Conservation (phyloP, 1,140 invertebrate species). For the Carposina sasakii region DNA sequence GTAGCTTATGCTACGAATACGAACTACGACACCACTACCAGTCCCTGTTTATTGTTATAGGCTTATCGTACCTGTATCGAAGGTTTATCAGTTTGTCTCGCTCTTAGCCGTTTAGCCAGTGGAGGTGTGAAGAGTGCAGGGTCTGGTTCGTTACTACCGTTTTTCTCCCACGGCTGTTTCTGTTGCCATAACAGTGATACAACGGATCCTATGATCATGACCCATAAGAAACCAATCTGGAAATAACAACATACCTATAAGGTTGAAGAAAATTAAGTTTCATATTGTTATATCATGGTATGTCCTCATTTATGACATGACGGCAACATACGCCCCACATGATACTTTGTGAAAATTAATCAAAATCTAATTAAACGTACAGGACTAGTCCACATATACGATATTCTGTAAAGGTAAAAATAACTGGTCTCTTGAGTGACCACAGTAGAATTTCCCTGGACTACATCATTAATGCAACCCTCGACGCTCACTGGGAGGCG, state of each 20-base stretch:
- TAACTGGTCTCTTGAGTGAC: constrained; percentile 48
- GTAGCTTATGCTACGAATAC: no score
- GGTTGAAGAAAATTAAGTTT: background rate
- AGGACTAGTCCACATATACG: constrained; percentile 87
- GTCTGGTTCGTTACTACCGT: constrained; percentile 45
- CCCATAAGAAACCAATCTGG: constrained; percentile 53
- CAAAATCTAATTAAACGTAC: constrained; percentile 31
- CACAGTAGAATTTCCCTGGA: constrained; percentile 18
- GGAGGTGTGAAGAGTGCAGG: constrained; percentile 79
- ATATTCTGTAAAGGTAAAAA: constrained; percentile 83
- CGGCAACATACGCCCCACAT: no score
- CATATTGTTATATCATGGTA: background rate
- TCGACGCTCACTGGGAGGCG: constrained; percentile 75
- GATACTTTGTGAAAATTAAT: background rate
- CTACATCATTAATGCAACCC: constrained; percentile 69
- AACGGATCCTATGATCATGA: constrained; percentile 35
- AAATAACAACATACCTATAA: constrained; percentile 4
- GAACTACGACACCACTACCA: no score
- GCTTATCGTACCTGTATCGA: constrained; percentile 28
- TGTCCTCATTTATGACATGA: no score
- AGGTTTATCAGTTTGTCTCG: constrained; percentile 25
- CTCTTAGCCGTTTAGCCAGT: constrained; percentile 70
- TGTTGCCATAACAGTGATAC: constrained; percentile 43
- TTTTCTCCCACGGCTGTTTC: constrained; percentile 44
- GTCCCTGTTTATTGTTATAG: no score